Percentiles rank a stretch among this genome's conserved stretches.
phyloP scores from a whole-genome alignment of 53 echinoderm and acorn worm species.

The Astropecten irregularis region DNA sequence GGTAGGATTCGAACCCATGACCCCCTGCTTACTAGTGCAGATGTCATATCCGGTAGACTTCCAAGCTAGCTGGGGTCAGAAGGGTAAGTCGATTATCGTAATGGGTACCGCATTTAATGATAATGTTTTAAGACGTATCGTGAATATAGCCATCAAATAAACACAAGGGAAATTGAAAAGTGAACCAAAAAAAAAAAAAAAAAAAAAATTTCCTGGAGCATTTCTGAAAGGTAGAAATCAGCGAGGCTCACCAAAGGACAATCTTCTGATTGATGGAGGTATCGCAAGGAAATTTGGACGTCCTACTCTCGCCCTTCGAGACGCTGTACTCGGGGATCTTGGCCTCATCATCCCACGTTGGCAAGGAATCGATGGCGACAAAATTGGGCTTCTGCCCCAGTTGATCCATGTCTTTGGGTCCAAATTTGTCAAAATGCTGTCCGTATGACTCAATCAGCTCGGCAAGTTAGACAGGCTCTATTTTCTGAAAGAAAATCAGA shows the following conservation, averaged over 20 bases:
- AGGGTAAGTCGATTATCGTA: not conserved
- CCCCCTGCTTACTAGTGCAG: no score
- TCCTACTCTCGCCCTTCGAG: slow-evolving; percentile 37
- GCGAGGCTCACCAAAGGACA: slow-evolving; percentile 60
- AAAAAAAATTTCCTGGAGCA: not conserved
- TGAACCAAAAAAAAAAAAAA: not conserved
- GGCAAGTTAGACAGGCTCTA: no score
- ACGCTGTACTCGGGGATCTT: slow-evolving; percentile 67
- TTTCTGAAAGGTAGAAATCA: not conserved
- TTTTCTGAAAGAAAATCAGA: no score
- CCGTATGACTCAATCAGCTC: no score
- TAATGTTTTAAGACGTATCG: no score
- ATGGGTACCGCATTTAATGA: no score
- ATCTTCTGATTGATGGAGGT: slow-evolving; percentile 73
- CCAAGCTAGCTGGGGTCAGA: not conserved
- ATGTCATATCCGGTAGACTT: no score
- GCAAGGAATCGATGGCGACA: slow-evolving; percentile 1
- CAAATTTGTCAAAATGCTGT: not conserved
- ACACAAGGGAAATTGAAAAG: no score
- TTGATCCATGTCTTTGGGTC: slow-evolving; percentile 11
- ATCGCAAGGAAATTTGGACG: slow-evolving; percentile 72
- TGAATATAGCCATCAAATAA: not conserved
- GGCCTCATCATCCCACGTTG: slow-evolving; percentile 39
- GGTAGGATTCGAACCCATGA: no score
- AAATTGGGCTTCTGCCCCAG: slow-evolving; percentile 18